phyloP scores from a whole-genome alignment of 2,888 invertebrate genomes.

The Dendrolimus houi region DNA sequence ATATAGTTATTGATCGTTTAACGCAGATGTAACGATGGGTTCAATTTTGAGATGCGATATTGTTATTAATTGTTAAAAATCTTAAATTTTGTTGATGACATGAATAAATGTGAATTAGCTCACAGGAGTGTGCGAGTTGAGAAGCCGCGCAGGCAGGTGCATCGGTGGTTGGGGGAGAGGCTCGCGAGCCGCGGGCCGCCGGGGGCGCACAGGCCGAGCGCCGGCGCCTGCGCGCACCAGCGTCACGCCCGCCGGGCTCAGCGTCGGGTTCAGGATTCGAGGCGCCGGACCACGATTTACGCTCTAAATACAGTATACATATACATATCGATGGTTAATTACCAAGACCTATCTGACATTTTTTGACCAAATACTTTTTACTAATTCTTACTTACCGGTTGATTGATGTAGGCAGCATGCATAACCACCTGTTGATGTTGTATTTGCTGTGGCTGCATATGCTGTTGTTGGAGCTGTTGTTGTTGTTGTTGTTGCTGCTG shows the following conservation, averaged over 20 bases:
- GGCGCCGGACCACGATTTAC: conserved; percentile 40
- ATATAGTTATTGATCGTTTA: too few species aligned
- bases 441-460: conserved; percentile 37
- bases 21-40: too few species aligned
- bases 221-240: conserved; percentile 40
- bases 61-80: too few species aligned
- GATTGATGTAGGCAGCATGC: conserved; percentile 66
- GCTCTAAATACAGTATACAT: conserved; percentile 22
- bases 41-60: too few species aligned
- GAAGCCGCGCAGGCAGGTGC: conserved; percentile 18
- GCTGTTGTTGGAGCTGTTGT: conserved; percentile 37
- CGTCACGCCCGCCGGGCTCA: conserved; percentile 37
- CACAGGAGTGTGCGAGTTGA: conserved; percentile 19
- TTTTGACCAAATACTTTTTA: too few species aligned
- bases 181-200: conserved; percentile 35
- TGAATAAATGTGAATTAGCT: neutral
- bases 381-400: conserved; percentile 37
- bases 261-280: conserved; percentile 49
- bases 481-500: conserved; percentile 38
- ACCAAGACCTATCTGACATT: too few species aligned
- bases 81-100: too few species aligned
- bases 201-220: conserved; percentile 32
- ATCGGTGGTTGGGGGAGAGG: conserved; percentile 20
- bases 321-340: neutral
- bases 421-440: conserved; percentile 61